Conservation (phyloP, 2,113 vertebrate genomes). For the Gambusia holbrooki region DNA sequence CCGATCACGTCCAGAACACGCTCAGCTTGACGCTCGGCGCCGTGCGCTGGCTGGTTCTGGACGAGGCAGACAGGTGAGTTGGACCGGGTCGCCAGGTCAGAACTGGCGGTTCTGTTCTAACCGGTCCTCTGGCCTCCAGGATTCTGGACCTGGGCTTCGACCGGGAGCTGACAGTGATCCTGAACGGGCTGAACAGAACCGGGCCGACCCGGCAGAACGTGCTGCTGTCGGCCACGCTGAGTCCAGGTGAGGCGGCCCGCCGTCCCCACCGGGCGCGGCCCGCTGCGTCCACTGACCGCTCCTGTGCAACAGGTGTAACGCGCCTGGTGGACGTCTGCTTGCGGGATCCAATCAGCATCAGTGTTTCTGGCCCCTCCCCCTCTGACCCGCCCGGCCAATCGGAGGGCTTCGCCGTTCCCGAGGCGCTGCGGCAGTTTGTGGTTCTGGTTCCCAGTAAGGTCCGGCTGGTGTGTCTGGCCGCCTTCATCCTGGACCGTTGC, state of each 20-base stretch:
- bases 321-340: constrained; percentile 88
- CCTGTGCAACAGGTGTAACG: constrained; percentile 80
- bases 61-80: constrained; percentile 94
- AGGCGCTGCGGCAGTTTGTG: constrained; percentile 85
- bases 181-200: constrained; percentile 87
- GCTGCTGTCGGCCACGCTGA: constrained; percentile 92
- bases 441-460: constrained; percentile 93
- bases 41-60: constrained; percentile 90
- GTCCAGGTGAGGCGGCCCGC: constrained; percentile 75
- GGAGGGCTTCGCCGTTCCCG: constrained; percentile 86
- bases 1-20: constrained; percentile 94
- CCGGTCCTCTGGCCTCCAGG: constrained; percentile 65
- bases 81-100: neutral
- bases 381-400: constrained; percentile 20
- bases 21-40: constrained; percentile 86
- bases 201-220: constrained; percentile 86
- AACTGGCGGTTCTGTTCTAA: no score
- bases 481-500: constrained; percentile 91
- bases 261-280: no score
- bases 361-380: constrained; percentile 70
- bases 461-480: constrained; percentile 89
- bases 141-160: constrained; percentile 96
- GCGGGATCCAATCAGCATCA: constrained; percentile 83
- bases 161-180: constrained; percentile 89
- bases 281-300: no score